Percentiles rank a stretch among this genome's conserved stretches.
phyloP scores from a whole-genome alignment of 2,797 vertebrate species.

The Acanthurus lineatus region DNA sequence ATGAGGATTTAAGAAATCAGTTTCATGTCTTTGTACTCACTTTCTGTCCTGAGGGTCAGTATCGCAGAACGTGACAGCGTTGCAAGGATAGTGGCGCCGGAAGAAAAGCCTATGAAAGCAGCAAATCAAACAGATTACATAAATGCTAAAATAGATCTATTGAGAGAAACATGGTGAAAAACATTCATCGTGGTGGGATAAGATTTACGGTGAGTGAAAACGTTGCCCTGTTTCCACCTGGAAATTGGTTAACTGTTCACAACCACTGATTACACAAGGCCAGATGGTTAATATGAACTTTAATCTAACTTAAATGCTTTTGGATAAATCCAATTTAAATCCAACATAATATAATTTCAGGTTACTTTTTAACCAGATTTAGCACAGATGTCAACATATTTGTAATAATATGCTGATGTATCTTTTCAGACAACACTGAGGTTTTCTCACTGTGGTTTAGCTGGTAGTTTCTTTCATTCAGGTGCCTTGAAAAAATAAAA shows the following conservation, averaged over 20 bases:
- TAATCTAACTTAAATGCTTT: neutral
- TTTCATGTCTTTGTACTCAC: conserved; percentile 81
- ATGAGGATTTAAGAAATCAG: neutral
- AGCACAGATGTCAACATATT: neutral
- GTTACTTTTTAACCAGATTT: no score
- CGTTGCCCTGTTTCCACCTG: neutral
- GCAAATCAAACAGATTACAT: neutral
- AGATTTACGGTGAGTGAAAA: neutral
- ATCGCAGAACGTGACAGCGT: conserved; percentile 96
- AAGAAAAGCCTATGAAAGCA: conserved; percentile 91
- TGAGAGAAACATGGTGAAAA: neutral
- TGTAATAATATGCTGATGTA: neutral
- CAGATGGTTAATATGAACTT: neutral
- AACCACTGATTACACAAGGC: no score
- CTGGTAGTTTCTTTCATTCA: neutral
- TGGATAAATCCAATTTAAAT: no score
- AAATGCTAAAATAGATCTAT: neutral
- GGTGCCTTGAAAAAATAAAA: neutral
- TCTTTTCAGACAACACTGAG: neutral
- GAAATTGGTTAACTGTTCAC: neutral
- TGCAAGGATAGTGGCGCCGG: conserved; percentile 95
- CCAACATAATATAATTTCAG: no score
- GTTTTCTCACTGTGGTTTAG: neutral
- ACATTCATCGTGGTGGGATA: neutral
- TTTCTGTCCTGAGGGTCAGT: conserved; percentile 97